Base-by-base conservation (phyloP, 2,888 invertebrate species). In the Nomada goodeniana region DNA sequence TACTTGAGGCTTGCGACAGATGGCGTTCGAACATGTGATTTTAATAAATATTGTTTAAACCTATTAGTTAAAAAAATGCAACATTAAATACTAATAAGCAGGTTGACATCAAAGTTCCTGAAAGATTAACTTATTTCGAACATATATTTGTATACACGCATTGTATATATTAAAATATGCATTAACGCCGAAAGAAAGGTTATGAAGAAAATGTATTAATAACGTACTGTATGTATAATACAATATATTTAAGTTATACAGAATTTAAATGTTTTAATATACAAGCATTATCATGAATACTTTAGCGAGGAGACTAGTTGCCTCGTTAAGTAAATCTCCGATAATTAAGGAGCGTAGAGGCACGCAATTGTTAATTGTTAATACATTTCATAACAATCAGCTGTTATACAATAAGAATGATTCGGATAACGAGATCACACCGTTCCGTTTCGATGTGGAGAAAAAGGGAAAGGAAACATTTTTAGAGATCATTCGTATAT, bases 401-500 rank as follows among this genome's bases (percentile, higher is more conserved):
- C 57, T 53, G 64, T 64, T 76, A 7, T 53, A n/a, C 9, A n/a
- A 18, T 1, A 20, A 47, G 50, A 26, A 20, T 1, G 11, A 64
- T 2, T 0, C 15, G 5, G 0, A 4, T 0, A 26, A 1, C 2
- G 2, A 29, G 0, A 0, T 61, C 23, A 0, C 15, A 59, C 7
- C 2, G 26, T 52, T 59, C 11, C 26, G 67, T 5, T 96, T 96
- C 91, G 92, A 93, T 47, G 93, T 95, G 42, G 93, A 95, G 29
- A 93, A 94, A 29, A 97, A 96, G 90, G 95, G 95, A 70, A 97
- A 96, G 89, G 94, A 96, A 20, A 95, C 96, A 0, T 98, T 97
- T 91, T 90, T 97, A 67, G 95, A 96, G 80, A 96, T 97, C 93
- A 94, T 98, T 71, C 96, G 96, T 87, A 95, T 97, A 82, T 99